Conservation (phyloP, 2,797 vertebrate species). For the Loriculus beryllinus region DNA sequence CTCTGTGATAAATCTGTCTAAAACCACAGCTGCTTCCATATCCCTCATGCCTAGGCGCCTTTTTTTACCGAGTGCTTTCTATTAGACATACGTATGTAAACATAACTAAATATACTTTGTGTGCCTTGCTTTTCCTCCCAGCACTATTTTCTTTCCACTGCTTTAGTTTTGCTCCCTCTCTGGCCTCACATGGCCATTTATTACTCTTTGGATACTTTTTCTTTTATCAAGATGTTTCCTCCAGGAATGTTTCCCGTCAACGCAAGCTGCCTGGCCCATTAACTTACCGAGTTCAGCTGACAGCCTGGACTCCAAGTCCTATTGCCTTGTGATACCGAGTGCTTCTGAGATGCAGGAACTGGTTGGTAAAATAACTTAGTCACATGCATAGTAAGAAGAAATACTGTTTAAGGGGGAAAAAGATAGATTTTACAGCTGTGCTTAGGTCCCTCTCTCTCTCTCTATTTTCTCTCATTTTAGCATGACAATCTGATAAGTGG, state of each 20-base stretch:
- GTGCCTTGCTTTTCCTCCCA: not conserved
- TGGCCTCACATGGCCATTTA: slow-evolving; percentile 5
- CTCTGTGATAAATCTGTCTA: not conserved
- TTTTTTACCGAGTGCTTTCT: not conserved
- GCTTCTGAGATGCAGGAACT: not conserved
- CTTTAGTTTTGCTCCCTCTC: not conserved
- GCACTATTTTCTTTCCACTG: slow-evolving; percentile 4
- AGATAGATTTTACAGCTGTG: slow-evolving; percentile 33
- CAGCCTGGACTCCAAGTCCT: slow-evolving; percentile 25
- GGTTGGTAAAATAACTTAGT: slow-evolving; percentile 5
- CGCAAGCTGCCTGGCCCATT: slow-evolving; percentile 38
- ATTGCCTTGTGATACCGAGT: slow-evolving; percentile 13
- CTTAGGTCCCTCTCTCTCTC: not conserved
- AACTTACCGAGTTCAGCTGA: slow-evolving; percentile 33
- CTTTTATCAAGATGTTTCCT: slow-evolving; percentile 45
- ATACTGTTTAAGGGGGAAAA: not conserved
- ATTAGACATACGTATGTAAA: not conserved
- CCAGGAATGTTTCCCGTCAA: slow-evolving; percentile 1
- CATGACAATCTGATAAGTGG: not conserved
- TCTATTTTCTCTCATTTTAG: not conserved
- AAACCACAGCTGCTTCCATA: not conserved
- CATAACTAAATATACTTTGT: not conserved
- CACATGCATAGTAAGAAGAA: slow-evolving; percentile 40
- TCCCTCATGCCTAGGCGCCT: not conserved
- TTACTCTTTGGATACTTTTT: slow-evolving; percentile 34